Evolutionary conservation across 2,888 invertebrate species (phyloP).

Genomic region (Laothoe populi): DNA sequence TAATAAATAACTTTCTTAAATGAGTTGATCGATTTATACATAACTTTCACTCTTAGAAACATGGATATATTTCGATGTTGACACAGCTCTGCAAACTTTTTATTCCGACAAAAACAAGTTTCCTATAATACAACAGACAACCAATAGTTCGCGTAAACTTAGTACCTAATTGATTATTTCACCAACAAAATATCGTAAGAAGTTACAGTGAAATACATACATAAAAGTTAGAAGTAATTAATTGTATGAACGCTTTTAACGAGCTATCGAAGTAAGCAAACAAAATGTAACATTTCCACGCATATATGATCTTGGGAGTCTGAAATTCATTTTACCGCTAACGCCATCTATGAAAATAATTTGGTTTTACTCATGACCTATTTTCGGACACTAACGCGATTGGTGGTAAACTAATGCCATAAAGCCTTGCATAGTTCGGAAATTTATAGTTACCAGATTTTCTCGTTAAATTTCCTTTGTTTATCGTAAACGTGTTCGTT

Average conservation of each 20-base stretch:
- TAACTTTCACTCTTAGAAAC: constrained; percentile 6
- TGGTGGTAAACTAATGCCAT: constrained; percentile 3
- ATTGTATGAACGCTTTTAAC: neutral
- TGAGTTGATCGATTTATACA: neutral
- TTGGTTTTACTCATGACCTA: constrained; percentile 23
- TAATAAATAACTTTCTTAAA: neutral
- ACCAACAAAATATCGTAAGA: neutral
- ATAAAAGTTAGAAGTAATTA: no score
- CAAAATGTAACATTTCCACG: constrained; percentile 7
- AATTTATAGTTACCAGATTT: constrained; percentile 13
- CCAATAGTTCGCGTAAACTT: neutral
- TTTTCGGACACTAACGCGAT: constrained; percentile 23
- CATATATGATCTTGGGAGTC: constrained; percentile 4
- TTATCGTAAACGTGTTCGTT: neutral
- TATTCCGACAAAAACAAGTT: neutral
- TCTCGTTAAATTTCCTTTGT: constrained; percentile 4
- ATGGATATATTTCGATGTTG: neutral
- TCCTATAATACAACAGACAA: neutral
- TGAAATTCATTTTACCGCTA: constrained; percentile 22
- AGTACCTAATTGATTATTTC: neutral
- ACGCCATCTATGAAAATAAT: constrained; percentile 21
- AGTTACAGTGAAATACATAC: no score
- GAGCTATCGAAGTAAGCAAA: constrained; percentile 9
- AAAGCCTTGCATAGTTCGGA: constrained; percentile 17
- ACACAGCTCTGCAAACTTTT: neutral